Evolutionary conservation across 2,113 vertebrate species (phyloP).

Genomic region (Myiopsitta monachus): DNA sequence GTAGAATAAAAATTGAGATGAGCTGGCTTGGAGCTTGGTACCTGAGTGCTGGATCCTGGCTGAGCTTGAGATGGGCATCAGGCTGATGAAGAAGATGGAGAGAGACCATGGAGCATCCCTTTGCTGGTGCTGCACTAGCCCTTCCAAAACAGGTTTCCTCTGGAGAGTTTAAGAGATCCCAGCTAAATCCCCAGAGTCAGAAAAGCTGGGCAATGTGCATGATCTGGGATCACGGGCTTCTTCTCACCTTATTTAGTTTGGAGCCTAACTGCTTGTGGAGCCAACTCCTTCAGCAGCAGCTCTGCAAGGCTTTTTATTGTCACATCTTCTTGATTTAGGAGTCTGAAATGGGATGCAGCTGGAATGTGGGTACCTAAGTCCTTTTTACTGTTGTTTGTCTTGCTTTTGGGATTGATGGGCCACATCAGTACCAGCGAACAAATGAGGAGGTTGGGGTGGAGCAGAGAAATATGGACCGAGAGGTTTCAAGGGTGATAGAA

Average conservation of each 20-base stretch:
- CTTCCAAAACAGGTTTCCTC: background rate
- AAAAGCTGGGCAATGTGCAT: background rate
- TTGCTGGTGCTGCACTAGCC: too few species aligned
- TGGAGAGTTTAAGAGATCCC: background rate
- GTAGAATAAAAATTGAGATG: background rate
- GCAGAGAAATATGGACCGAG: rapidly evolving
- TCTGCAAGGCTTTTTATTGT: background rate
- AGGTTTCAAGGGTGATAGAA: background rate
- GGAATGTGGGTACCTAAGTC: background rate
- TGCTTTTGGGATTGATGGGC: background rate
- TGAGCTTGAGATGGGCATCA: background rate
- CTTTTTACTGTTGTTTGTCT: background rate
- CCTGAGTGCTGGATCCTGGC: background rate
- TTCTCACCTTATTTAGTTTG: background rate
- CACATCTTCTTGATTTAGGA: background rate
- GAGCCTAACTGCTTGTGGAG: background rate
- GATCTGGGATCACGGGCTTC: rapidly evolving
- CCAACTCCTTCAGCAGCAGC: rapidly evolving
- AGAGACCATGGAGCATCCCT: background rate
- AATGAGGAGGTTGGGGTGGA: background rate
- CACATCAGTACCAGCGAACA: background rate
- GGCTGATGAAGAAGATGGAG: background rate
- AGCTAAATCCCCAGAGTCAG: background rate
- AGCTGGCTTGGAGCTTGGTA: background rate
- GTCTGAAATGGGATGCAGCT: background rate